Evolutionary conservation across 1,140 invertebrate genomes (phyloP), one percentile per base, ranked within the genome.

Genomic region (Oncopodura yosiiana): DNA sequence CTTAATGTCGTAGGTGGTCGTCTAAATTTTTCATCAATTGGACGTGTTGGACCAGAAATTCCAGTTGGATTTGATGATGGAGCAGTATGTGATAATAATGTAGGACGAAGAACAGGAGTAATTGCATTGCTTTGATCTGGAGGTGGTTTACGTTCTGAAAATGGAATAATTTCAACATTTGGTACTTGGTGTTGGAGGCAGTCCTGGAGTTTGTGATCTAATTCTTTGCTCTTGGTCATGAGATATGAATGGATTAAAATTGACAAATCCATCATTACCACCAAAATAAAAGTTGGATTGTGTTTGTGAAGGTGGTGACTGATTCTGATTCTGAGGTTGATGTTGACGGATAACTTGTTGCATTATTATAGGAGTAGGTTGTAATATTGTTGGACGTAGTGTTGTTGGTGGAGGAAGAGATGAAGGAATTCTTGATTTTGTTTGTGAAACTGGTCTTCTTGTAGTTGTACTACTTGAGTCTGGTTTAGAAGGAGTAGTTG

Each of bases 91-190:
- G n/a, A n/a, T n/a, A n/a, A n/a, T n/a, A n/a, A n/a, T n/a, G 18
- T 27, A 14, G 41, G 3, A 11, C 26, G 32, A 3, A 61, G 18
- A 24, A 32, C 29, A 34, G 62, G 55, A 3, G n/a, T 27, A 45
- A 63, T 49, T 19, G 62, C 58, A 43, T 63, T 63, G 32, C 51
- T 57, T 46, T 60, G 53, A 48, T 63, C 62, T 42, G 62, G 58
- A 27, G 62, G 62, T 14, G 62, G 62, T 41, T 59, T 61, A 32
- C 62, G 19, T 30, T 64, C 62, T 9, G 58, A 61, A 49, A 58
- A 61, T 3, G 62, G 62, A 3, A 58, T 51, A 38, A 64, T 64
- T 39, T 64, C 62, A 9, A 64, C 62, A 38, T 61, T 58, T 0
- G 62, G 62, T n/a, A 19, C 51, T 24, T 11, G 55, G 41, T 36